phyloP scores from a whole-genome alignment of 92 coral and sea anemone species.

The Epizoanthus stellaris region DNA sequence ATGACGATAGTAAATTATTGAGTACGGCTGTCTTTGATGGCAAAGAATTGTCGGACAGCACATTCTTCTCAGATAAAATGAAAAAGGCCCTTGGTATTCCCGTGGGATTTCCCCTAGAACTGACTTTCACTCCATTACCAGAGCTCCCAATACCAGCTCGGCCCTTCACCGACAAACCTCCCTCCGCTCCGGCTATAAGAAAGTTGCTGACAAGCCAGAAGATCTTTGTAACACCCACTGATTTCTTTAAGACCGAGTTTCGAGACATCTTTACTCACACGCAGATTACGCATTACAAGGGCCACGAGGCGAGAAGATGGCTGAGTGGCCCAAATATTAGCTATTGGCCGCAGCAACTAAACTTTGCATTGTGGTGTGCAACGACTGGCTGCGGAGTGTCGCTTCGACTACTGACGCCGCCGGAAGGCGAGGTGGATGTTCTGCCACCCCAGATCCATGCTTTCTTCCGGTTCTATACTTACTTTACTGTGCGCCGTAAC shows the following conservation, averaged over 20 bases:
- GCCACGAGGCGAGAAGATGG: not conserved
- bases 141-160: no score
- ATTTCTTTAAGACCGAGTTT: not conserved
- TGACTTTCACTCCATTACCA: not conserved
- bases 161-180: not conserved
- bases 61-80: not conserved
- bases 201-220: not conserved
- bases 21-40: no score
- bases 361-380: not conserved
- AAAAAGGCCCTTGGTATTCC: not conserved
- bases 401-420: no score
- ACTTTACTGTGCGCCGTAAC: no score
- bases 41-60: no score
- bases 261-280: not conserved
- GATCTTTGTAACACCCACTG: not conserved
- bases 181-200: not conserved
- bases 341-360: not conserved
- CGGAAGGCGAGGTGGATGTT: no score
- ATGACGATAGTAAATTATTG: no score
- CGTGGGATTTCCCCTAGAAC: no score
- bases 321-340: not conserved
- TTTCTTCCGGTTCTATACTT: no score
- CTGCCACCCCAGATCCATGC: no score
- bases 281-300: not conserved
- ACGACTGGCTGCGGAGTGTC: not conserved